Evolutionary conservation across 1,140 invertebrate species (phyloP).

Genomic region (Saxidomus purpurata): DNA sequence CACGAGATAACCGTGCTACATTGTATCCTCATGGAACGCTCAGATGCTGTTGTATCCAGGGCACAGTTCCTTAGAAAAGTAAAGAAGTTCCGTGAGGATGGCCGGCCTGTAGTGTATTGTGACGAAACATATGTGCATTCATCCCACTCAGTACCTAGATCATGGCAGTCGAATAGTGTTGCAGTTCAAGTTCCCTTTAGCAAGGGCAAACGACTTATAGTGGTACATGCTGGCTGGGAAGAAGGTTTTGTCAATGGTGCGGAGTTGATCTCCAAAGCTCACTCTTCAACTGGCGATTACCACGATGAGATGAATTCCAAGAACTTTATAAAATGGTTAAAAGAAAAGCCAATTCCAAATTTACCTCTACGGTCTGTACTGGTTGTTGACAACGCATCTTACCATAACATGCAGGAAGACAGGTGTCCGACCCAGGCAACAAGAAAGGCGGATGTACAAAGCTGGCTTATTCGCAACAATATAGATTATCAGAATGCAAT

Average conservation of each 20-base stretch:
- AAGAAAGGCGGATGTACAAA: too few relatives aligned
- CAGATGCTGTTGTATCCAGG: neutral
- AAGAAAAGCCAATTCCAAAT: too few relatives aligned
- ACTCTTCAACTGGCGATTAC: too few relatives aligned
- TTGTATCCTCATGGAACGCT: neutral
- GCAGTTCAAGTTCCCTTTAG: neutral
- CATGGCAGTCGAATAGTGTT: neutral
- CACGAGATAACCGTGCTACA: neutral
- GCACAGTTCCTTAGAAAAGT: neutral
- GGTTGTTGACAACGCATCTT: too few relatives aligned
- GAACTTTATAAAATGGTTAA: too few relatives aligned
- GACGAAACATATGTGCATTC: slow-evolving; percentile 2
- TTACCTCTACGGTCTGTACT: too few relatives aligned
- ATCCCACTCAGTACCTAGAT: neutral
- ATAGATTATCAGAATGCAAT: too few relatives aligned
- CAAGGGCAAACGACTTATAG: neutral
- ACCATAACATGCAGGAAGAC: too few relatives aligned
- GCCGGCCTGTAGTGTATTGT: neutral
- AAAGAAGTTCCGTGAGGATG: neutral
- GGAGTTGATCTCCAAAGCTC: too few relatives aligned
- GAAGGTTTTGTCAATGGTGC: neutral
- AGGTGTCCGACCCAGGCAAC: too few relatives aligned
- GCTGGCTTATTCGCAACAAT: too few relatives aligned
- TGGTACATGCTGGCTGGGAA: neutral
- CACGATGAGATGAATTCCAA: too few relatives aligned